A percentile compares a stretch with the other conserved stretches of the same genome.
Evolutionary conservation across 2,888 invertebrate genomes (phyloP).

Genomic region (Limenitis camilla): DNA sequence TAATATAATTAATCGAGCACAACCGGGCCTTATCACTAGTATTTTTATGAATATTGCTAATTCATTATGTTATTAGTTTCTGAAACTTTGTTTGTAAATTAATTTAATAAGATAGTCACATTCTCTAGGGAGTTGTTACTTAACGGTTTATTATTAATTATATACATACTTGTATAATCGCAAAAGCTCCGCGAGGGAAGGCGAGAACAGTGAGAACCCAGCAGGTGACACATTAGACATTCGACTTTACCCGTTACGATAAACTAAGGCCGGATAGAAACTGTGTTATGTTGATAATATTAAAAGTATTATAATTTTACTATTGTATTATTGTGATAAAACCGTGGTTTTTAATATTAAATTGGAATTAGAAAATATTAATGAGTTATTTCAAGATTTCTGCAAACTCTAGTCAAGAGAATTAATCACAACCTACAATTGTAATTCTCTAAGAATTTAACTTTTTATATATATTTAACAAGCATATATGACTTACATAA

Average conservation of each 20-base stretch:
- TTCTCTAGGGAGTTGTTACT: conserved; percentile 13
- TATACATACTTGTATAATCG: no score
- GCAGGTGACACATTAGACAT: conserved; percentile 22
- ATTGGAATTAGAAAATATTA: no score
- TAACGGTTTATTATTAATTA: conserved; percentile 22
- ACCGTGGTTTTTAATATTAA: no score
- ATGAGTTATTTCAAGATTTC: no score
- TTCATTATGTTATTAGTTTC: neutral
- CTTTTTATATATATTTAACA: no score
- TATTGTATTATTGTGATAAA: no score
- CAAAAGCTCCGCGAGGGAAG: conserved; percentile 23
- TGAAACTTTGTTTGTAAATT: neutral
- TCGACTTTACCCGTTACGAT: conserved; percentile 21
- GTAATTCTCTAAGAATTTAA: no score
- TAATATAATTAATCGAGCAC: no score
- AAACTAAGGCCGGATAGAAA: conserved; percentile 1
- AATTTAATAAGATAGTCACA: conserved; percentile 5
- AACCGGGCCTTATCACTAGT: no score
- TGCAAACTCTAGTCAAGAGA: no score
- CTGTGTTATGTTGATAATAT: neutral
- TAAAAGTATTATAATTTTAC: neutral
- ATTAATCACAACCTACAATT: no score
- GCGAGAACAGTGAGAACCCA: conserved; percentile 21
- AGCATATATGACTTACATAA: no score
- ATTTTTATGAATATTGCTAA: neutral